These are phyloP conservation scores for Actinostola sp. DNA, from an alignment of 92 coral and sea anemone genomes.

Conservation along the genomic window DNA sequence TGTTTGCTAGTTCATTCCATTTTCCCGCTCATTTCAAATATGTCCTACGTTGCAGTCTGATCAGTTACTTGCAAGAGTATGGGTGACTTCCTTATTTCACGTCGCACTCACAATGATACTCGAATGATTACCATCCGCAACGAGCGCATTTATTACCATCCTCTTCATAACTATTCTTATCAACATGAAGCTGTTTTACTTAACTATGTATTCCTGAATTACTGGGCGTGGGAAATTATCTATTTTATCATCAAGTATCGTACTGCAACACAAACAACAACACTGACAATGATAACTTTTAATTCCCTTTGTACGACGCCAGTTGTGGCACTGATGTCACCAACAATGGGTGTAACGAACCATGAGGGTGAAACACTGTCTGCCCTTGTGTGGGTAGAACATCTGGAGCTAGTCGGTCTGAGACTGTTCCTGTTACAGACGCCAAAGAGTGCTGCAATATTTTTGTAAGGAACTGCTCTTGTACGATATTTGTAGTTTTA, in stretches of 20 bases:
- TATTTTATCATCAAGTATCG: neutral
- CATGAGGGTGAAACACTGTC: neutral
- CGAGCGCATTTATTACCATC: no score
- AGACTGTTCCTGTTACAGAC: constrained; percentile 25
- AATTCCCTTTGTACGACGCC: constrained; percentile 1
- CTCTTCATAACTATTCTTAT: neutral
- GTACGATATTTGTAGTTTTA: neutral
- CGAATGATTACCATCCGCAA: no score
- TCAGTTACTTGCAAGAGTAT: no score
- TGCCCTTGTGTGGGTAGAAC: constrained; percentile 20
- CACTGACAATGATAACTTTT: neutral
- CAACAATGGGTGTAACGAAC: constrained; percentile 15
- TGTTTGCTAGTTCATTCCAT: no score
- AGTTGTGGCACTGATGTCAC: neutral
- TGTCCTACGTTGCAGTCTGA: no score
- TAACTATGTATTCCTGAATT: neutral
- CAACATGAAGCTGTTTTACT: neutral
- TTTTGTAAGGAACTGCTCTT: constrained; percentile 3
- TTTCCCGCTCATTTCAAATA: no score
- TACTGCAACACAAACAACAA: neutral
- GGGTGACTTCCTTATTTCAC: no score
- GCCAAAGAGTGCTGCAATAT: constrained; percentile 20
- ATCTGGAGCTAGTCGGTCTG: constrained; percentile 26
- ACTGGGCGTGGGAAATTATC: neutral
- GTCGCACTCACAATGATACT: no score